phyloP scores from a whole-genome alignment of 2,888 invertebrate species.

The Chydorus sphaericus region DNA sequence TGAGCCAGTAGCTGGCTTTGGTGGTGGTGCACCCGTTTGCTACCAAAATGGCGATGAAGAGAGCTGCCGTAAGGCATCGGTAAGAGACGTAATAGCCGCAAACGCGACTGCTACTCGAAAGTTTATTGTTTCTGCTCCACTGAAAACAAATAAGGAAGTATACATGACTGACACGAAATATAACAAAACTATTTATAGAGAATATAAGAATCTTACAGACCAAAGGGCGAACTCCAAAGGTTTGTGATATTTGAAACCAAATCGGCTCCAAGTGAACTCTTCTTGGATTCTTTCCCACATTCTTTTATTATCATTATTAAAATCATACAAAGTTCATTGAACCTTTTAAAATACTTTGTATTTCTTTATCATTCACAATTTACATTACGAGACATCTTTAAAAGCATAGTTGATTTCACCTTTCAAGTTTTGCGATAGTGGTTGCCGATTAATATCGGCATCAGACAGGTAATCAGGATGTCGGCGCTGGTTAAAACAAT shows the following conservation, averaged over 20 bases:
- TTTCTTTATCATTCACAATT: background rate
- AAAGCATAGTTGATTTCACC: no score
- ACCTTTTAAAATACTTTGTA: background rate
- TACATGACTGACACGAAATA: conserved; percentile 2
- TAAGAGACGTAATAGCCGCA: conserved; percentile 31
- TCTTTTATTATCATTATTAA: background rate
- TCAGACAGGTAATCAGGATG: background rate
- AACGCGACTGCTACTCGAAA: no score
- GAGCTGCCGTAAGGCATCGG: conserved; percentile 41
- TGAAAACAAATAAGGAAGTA: background rate
- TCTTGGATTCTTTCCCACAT: conserved; percentile 24
- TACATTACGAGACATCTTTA: no score
- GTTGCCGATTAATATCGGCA: background rate
- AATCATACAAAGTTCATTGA: background rate
- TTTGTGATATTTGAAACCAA: conserved; percentile 24
- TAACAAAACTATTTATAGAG: background rate
- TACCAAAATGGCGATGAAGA: conserved; percentile 31
- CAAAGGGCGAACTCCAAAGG: conserved; percentile 22
- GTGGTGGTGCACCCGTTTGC: conserved; percentile 20
- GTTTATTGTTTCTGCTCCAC: no score
- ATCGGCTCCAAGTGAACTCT: conserved; percentile 24
- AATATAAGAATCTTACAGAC: conserved; percentile 19
- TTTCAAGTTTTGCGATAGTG: background rate
- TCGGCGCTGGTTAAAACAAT: background rate
- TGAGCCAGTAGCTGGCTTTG: conserved; percentile 42